Evolutionary conservation across 2,888 invertebrate species (phyloP).

Genomic region (Resseliella maxima): DNA sequence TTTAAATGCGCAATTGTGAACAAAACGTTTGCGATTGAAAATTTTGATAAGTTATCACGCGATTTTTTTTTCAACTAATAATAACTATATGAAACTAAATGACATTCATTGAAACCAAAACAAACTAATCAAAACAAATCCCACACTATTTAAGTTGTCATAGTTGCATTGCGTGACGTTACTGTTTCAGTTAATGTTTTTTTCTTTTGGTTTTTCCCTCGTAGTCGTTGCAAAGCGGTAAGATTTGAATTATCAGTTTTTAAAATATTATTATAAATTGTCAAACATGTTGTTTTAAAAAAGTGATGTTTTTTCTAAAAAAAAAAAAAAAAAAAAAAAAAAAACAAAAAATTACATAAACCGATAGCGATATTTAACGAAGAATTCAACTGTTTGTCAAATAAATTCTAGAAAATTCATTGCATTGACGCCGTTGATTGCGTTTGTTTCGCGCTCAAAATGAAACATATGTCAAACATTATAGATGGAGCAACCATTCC

Average conservation of each 20-base stretch:
- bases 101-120: background rate
- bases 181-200: background rate
- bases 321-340: too few species aligned
- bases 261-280: too few species aligned
- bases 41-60: constrained; percentile 13
- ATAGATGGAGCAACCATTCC: background rate
- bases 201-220: background rate
- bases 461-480: constrained; percentile 46
- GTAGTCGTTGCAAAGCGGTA: background rate
- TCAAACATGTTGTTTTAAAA: too few species aligned
- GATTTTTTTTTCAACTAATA: background rate
- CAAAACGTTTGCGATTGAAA: background rate
- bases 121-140: constrained; percentile 43
- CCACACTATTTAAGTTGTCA: background rate
- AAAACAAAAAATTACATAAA: too few species aligned
- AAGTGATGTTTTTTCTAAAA: too few species aligned
- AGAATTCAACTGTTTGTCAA: background rate
- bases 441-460: constrained; percentile 16
- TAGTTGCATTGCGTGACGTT: background rate
- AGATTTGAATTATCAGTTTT: background rate
- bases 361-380: too few species aligned
- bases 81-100: background rate
- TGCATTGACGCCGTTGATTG: background rate
- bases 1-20: background rate
- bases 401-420: background rate